phyloP scores from a whole-genome alignment of 2,888 invertebrate genomes.

The Melieria omissa region DNA sequence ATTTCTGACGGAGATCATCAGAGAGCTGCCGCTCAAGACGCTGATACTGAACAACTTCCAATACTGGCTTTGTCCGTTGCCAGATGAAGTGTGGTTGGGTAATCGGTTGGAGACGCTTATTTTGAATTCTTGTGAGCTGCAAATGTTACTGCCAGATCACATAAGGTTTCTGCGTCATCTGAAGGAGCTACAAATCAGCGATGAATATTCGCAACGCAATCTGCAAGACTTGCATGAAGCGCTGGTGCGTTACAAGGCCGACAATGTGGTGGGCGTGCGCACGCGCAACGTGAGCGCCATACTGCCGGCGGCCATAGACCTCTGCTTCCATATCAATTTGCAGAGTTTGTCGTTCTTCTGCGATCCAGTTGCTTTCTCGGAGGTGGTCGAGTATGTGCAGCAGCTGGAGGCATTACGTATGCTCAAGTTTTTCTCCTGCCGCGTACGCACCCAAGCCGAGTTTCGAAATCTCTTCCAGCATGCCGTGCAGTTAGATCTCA shows the following conservation, averaged over 20 bases:
- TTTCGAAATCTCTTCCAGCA: conserved; percentile 20
- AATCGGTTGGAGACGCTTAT: neutral
- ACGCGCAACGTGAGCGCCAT: conserved; percentile 12
- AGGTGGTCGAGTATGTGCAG: conserved; percentile 9
- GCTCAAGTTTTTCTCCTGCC: conserved; percentile 11
- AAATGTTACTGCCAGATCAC: conserved; percentile 9
- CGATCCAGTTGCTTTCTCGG: conserved; percentile 18
- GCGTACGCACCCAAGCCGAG: conserved; percentile 8
- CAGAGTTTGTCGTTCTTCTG: neutral
- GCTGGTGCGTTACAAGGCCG: neutral
- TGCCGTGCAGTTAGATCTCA: conserved; percentile 14
- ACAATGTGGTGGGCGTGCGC: conserved; percentile 1
- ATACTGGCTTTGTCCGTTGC: neutral
- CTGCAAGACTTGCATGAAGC: conserved; percentile 7
- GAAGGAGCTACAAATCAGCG: conserved; percentile 13
- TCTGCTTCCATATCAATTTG: conserved; percentile 4
- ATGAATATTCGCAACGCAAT: neutral
- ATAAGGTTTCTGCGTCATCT: conserved; percentile 1
- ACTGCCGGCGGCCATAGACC: conserved; percentile 12
- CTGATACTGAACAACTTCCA: conserved; percentile 9
- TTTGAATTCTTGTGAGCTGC: conserved; percentile 24
- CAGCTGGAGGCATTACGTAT: conserved; percentile 6
- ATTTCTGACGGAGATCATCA: conserved; percentile 6
- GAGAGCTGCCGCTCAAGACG: conserved; percentile 10
- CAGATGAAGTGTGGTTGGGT: neutral